A percentile compares a stretch with the other conserved stretches of the same genome.
These are phyloP conservation scores for Apomyelois bistriatella DNA, from an alignment of 2,888 invertebrate genomes.

Conservation along the genomic window DNA sequence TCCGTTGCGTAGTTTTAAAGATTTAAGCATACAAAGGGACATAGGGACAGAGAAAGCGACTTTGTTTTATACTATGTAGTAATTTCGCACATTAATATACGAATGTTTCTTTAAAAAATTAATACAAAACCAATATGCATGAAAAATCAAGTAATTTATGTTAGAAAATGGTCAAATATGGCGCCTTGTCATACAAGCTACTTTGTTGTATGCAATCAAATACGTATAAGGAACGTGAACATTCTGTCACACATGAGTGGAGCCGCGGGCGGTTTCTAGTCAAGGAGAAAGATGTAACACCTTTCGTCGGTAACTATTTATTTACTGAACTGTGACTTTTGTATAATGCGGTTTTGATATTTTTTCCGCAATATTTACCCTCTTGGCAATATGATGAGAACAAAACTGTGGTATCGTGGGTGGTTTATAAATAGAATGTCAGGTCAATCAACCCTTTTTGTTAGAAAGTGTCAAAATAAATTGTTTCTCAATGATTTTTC, in stretches of 20 bases:
- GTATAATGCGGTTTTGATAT: neutral
- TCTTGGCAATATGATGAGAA: too few relatives aligned
- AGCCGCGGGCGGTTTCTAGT: neutral
- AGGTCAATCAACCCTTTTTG: too few relatives aligned
- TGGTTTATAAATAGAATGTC: too few relatives aligned
- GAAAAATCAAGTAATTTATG: neutral
- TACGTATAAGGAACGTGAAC: conserved; percentile 1
- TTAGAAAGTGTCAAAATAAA: too few relatives aligned
- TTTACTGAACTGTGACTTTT: conserved; percentile 5
- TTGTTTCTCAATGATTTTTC: too few relatives aligned
- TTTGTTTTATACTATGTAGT: neutral
- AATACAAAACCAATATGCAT: neutral
- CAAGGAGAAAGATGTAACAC: conserved; percentile 5
- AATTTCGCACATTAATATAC: neutral
- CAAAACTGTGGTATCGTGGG: too few relatives aligned
- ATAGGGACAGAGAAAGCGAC: too few relatives aligned
- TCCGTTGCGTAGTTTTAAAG: too few relatives aligned
- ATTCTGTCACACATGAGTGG: conserved; percentile 5
- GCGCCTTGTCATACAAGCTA: neutral
- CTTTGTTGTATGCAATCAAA: neutral
- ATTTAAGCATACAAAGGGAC: too few relatives aligned
- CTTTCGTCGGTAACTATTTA: neutral
- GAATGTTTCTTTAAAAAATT: neutral
- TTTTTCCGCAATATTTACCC: neutral
- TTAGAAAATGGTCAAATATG: neutral